Base-by-base conservation (phyloP, 1,140 invertebrate species). In the Stegodyphus mimosarum region DNA sequence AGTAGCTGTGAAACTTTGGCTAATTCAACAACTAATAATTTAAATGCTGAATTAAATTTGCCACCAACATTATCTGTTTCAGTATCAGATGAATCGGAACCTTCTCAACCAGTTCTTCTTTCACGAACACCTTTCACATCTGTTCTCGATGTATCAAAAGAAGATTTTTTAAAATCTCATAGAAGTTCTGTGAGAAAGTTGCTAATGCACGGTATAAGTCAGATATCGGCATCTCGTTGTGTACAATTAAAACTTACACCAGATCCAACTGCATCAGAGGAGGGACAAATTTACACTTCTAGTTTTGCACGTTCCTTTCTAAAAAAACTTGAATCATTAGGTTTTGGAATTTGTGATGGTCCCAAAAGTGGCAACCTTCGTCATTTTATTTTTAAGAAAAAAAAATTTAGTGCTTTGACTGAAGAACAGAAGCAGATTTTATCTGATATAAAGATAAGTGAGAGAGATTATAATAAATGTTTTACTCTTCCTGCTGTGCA, bases 391-490 rank as follows among this genome's bases (percentile, higher is more conserved):
- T 86, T 86, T 49, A 86, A 86, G 33, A 86, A 86, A 10, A 77
- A 78, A 17, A 77, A 77, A 17, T 86, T 78, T 69, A 77, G 69
- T 71, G 75, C 83, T 15, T 67, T 86, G 6, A 64, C 73, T 0
- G 75, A 86, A 15, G 75, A 77, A 11, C 74, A 77, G 49, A 73
- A 48, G 17, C 11, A 71, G 13, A 71, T 77, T 64, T 63, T 86
- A 73, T 50, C 6, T 6, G 63, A 77, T 15, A 11, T 86, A 0
- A 78, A 53, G 5, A 52, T 86, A 4, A 72, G 17, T 64, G 83
- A 86, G 15, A 17, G n/a, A 13, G 74, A 86, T 6, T 86, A 86
- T 11, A 78, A 78, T 63, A 86, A 86, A n/a, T 86, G 83, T 11
- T 86, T 86, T 49, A 86, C 9, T 72, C n/a, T 18, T 7, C 9